A percentile compares a stretch with the other conserved stretches of the same genome.
Evolutionary conservation across 2,797 vertebrate genomes (phyloP).

Genomic region (Tenualosa thibaudeaui): DNA sequence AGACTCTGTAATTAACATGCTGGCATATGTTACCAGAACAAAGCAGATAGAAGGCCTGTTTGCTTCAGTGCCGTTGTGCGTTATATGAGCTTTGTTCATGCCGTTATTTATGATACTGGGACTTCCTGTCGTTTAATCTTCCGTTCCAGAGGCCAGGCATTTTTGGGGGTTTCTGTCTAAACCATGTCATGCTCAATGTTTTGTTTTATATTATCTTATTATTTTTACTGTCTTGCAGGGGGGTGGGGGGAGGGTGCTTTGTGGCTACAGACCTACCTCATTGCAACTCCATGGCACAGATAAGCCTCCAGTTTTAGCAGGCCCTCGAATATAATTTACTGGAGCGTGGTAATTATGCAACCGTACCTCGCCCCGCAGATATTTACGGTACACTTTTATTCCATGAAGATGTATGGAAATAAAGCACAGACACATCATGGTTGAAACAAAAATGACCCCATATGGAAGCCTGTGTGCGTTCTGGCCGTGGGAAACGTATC

Average conservation of each 20-base stretch:
- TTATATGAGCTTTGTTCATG: slow-evolving; percentile 50
- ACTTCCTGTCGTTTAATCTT: slow-evolving; percentile 55
- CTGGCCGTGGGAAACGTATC: background rate
- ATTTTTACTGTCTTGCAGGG: slow-evolving; percentile 25
- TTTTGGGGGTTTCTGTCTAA: slow-evolving; percentile 49
- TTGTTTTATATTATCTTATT: slow-evolving; percentile 11
- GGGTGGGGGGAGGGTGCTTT: background rate
- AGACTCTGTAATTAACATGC: slow-evolving; percentile 61
- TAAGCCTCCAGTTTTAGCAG: background rate
- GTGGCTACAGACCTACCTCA: slow-evolving; percentile 8
- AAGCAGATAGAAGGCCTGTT: slow-evolving; percentile 51
- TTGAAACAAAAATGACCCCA: background rate
- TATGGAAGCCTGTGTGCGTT: slow-evolving; percentile 9
- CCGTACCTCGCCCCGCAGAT: slow-evolving; percentile 36
- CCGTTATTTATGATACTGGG: slow-evolving; percentile 57
- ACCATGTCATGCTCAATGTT: background rate
- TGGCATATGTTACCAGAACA: slow-evolving; percentile 53
- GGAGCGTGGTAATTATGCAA: slow-evolving; percentile 35
- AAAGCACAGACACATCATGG: background rate
- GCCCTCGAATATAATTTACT: slow-evolving; percentile 39
- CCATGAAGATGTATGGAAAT: background rate
- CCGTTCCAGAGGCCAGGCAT: slow-evolving; percentile 27
- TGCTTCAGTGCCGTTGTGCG: slow-evolving; percentile 51
- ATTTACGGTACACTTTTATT: slow-evolving; percentile 18
- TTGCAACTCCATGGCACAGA: background rate